Conservation (phyloP, 2,113 vertebrate genomes). For the Bombycilla garrulus region DNA sequence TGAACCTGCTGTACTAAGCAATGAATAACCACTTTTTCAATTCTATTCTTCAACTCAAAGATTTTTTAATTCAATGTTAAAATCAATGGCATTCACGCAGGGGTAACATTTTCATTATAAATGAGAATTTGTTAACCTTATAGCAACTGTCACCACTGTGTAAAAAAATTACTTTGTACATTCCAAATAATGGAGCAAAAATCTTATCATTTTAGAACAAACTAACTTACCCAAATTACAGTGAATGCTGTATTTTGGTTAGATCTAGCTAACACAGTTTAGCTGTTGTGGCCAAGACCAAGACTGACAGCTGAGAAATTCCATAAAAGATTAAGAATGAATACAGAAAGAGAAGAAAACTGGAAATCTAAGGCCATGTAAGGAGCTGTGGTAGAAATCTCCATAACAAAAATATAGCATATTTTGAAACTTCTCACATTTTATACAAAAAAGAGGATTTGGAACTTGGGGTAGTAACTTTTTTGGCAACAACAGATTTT, state of each 20-base stretch:
- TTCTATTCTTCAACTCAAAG: background rate
- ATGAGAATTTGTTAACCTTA: background rate
- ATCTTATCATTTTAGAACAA: background rate
- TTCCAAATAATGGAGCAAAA: background rate
- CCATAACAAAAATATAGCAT: fast-evolving
- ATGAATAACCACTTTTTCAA: background rate
- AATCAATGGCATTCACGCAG: background rate
- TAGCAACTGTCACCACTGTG: background rate
- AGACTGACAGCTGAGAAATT: background rate
- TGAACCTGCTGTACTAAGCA: background rate
- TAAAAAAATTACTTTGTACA: background rate
- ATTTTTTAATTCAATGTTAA: background rate
- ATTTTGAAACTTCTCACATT: background rate
- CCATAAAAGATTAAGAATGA: background rate
- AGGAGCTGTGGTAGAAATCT: background rate
- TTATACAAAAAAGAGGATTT: background rate
- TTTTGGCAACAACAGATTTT: background rate
- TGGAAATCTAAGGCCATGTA: background rate
- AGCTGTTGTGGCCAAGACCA: background rate
- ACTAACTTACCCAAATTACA: background rate
- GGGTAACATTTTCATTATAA: background rate
- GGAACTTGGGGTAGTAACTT: background rate
- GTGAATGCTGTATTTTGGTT: background rate
- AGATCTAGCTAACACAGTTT: background rate
- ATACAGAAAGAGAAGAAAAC: background rate